phyloP scores from a whole-genome alignment of 2,888 invertebrate genomes.

The Diarsia rubi region DNA sequence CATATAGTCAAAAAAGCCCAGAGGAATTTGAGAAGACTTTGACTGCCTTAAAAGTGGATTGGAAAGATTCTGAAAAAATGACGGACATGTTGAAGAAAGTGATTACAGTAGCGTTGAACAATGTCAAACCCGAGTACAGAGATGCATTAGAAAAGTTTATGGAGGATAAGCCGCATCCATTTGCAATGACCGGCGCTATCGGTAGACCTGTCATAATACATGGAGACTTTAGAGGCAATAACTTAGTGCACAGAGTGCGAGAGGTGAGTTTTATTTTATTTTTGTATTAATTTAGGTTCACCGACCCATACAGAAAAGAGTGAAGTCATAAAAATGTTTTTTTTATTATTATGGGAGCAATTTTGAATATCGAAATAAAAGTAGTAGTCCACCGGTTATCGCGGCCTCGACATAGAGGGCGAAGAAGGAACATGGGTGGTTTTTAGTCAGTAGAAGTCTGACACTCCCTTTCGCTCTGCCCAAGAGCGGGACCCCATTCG shows the following conservation, averaged over 20 bases:
- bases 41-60: neutral
- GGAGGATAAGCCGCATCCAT: neutral
- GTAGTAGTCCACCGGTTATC: too few relatives aligned
- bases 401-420: too few relatives aligned
- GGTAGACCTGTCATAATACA: conserved; percentile 11
- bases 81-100: neutral
- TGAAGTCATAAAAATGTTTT: too few relatives aligned
- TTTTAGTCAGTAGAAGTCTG: too few relatives aligned
- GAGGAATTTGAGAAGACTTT: conserved; percentile 15
- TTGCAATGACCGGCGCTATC: neutral
- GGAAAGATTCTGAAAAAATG: neutral
- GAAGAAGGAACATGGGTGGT: too few relatives aligned
- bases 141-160: conserved; percentile 63
- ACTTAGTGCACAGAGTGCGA: conserved; percentile 65
- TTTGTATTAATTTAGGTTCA: neutral
- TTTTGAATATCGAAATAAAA: too few relatives aligned
- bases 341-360: too few relatives aligned
- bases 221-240: conserved; percentile 71
- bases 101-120: conserved; percentile 44
- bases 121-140: conserved; percentile 67
- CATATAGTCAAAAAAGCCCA: conserved; percentile 66
- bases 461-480: too few relatives aligned
- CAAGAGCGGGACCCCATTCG: too few relatives aligned
- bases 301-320: too few relatives aligned
- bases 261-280: conserved; percentile 45